These are phyloP conservation scores for Drosophila leonis DNA, from an alignment of 2,888 invertebrate genomes.

Conservation along the genomic window DNA sequence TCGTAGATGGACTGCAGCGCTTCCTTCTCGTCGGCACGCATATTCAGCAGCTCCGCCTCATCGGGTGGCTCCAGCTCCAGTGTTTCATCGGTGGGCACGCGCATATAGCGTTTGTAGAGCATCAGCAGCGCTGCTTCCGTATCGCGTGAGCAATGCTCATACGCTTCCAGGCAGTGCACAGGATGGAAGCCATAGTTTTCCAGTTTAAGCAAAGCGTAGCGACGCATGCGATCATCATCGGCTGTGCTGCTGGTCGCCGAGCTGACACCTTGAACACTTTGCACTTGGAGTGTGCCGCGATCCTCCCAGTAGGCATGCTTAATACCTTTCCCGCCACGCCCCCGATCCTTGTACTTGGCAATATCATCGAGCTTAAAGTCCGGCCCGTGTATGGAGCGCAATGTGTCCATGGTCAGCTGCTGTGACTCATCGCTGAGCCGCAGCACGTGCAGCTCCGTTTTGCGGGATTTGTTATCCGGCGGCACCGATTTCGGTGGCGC, in stretches of 20 bases:
- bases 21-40: slow-evolving; percentile 90
- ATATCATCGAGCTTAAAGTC: slow-evolving; percentile 88
- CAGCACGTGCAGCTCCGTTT: slow-evolving; percentile 91
- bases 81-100: slow-evolving; percentile 44
- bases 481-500: slow-evolving; percentile 84
- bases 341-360: slow-evolving; percentile 88
- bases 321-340: slow-evolving; percentile 88
- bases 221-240: slow-evolving; percentile 88
- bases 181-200: slow-evolving; percentile 92
- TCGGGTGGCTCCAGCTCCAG: slow-evolving; percentile 61
- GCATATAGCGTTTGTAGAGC: slow-evolving; percentile 90
- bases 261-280: slow-evolving; percentile 83
- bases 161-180: slow-evolving; percentile 91
- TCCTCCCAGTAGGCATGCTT: slow-evolving; percentile 92
- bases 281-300: slow-evolving; percentile 90
- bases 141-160: slow-evolving; percentile 89
- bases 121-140: slow-evolving; percentile 90
- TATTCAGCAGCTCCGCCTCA: slow-evolving; percentile 87
- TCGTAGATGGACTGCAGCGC: slow-evolving; percentile 93
- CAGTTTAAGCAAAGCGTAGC: slow-evolving; percentile 90
- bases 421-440: slow-evolving; percentile 90
- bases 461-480: slow-evolving; percentile 87
- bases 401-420: slow-evolving; percentile 90
- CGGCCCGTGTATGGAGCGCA: slow-evolving; percentile 91
- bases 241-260: slow-evolving; percentile 79